Base-by-base conservation (phyloP, 2,888 invertebrate species). In the Deroplatys truncata region DNA sequence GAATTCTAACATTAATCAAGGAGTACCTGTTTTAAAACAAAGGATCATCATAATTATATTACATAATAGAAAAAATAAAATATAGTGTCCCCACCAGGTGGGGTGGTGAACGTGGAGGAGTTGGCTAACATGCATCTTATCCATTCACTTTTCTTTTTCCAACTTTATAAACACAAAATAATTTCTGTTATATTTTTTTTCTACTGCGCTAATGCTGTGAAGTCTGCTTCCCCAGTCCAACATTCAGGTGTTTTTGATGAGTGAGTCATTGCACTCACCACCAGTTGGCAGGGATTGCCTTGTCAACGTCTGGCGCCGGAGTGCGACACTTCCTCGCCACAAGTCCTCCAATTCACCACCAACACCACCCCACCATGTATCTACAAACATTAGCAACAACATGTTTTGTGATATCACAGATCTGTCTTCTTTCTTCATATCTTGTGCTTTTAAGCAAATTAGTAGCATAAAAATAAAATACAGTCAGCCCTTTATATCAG, bases 301-400 rank as follows among this genome's bases (percentile, higher is more conserved):
- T 82, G 82, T 83, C 56, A 72, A 72, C 25, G 82, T 29, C 83
- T 87, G 87, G 82, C 28, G 82, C 83, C 87, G 49, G 82, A 87
- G 83, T 29, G 87, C 87, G 43, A 35, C 87, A 56, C 25, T 83
- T 82, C 87, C 87, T 29, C 87, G 82, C 87, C 87, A 87, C 87
- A 87, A 87, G 28, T 82, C 82, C 29, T 31, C 28, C 29, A 87
- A 35, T 88, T 89, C 83, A 88, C 86, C 89, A 88, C 88, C 89
- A 89, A 88, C 86, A 89, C 86, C 89, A 89, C 86, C 89, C 89
- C 89, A 89, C 89, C 89, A 89, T 84, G 89, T 87, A 89, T 89
- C 89, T 89, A 89, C 84, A 89, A 89, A 89, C 84, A 89, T 84
- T 86, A 89, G 82, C 86, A 86, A 28, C 82, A 84, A 29, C 29